A percentile compares a stretch with the other conserved stretches of the same genome.
Conservation (phyloP, 1,140 invertebrate species). For the Delia radicum region DNA sequence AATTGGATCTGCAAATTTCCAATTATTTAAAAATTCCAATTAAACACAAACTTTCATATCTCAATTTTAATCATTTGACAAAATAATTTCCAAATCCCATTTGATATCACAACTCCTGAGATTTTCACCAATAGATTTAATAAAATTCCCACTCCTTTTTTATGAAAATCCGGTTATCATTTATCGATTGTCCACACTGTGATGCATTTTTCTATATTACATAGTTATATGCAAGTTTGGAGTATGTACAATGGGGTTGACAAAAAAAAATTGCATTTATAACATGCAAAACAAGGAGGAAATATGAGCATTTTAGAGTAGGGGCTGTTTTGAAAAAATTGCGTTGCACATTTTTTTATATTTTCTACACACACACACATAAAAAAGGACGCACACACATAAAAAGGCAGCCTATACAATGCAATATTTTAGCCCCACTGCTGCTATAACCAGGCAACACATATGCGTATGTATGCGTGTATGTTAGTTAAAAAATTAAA, state of each 20-base stretch:
- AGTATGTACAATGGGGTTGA: neutral
- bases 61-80: too few relatives aligned
- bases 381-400: neutral
- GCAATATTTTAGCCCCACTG: neutral
- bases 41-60: too few relatives aligned
- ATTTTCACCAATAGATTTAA: too few relatives aligned
- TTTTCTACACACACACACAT: neutral
- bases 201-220: neutral
- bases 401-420: neutral
- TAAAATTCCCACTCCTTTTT: too few relatives aligned
- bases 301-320: neutral
- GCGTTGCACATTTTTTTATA: neutral
- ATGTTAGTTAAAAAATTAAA: conserved; percentile 1
- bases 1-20: too few relatives aligned
- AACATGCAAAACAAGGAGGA: neutral
- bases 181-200: conserved; percentile 8
- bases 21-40: too few relatives aligned
- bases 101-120: too few relatives aligned
- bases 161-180: too few relatives aligned
- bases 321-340: conserved; percentile 16
- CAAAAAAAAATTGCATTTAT: neutral
- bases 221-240: too few relatives aligned
- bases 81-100: too few relatives aligned
- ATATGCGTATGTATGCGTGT: neutral
- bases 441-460: neutral